Evolutionary conservation across 1,140 invertebrate species (phyloP), one percentile per base, ranked within the genome.

Genomic region (Aphaenogaster rudis): DNA sequence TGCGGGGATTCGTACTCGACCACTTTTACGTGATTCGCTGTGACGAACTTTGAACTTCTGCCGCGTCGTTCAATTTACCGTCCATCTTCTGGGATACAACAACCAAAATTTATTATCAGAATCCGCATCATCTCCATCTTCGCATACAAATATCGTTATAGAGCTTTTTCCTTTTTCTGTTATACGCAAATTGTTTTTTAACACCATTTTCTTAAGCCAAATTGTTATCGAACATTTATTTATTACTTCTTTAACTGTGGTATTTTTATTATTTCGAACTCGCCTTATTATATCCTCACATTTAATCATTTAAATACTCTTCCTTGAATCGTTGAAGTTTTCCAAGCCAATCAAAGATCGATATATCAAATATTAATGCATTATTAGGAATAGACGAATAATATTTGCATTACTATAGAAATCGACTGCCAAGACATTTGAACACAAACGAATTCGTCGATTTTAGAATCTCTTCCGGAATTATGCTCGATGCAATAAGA

Each of bases 61-160:
- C 6, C 57, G 50, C 74, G 77, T 86, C 54, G 21, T 91, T 88
- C 85, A 91, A 89, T 89, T 87, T 88, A 50, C 63, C 52, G 4
- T 74, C 13, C 15, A 9, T 61, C 28, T 21, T 5, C 33, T n/a
- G 54, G 28, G 78, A 71, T 36, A 90, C 80, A 88, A 78, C 88
- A 86, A 88, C 45, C 7, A 57, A 69, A 67, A 67, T 67, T 90
- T 48, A 90, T 91, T 90, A 91, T 86, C 54, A 17, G 67, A 39
- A 88, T 76, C 82, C 42, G 4, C 39, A 33, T 42, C 71, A 42
- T 63, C 15, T 66, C 78, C 67, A 57, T 45, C 33, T 88, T 54
- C 17, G 6, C 28, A 13, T 48, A 84, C 11, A 85, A 93, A 88
- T 79, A 61, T 93, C 78, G 86, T 93, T 93, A 92, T 90, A 86